A percentile compares a stretch with the other conserved stretches of the same genome.
Conservation (phyloP, 2,113 vertebrate species). For the Lipophrys pholis region DNA sequence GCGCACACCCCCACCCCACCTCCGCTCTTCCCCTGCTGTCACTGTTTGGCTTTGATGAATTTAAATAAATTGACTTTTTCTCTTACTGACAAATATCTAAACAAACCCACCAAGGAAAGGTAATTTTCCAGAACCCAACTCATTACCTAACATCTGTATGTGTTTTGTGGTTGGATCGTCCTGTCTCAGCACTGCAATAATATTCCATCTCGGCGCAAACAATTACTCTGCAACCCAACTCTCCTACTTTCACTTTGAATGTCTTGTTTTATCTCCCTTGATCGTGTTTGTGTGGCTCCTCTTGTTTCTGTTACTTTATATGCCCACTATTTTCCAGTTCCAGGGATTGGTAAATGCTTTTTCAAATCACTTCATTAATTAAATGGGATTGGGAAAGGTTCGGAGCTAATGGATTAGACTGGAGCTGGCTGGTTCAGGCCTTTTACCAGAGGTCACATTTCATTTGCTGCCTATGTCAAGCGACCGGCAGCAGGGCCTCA, state of each 20-base stretch:
- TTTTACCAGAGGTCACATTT: constrained; percentile 93
- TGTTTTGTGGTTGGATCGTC: constrained; percentile 63
- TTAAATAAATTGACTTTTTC: constrained; percentile 71
- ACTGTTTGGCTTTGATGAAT: constrained; percentile 75
- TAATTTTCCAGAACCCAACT: constrained; percentile 57
- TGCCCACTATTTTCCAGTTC: constrained; percentile 79
- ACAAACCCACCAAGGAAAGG: constrained; percentile 59
- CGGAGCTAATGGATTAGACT: constrained; percentile 87
- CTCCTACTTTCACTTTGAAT: constrained; percentile 33
- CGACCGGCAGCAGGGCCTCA: constrained; percentile 81
- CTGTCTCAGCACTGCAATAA: constrained; percentile 63
- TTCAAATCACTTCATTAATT: constrained; percentile 95
- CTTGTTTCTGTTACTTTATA: constrained; percentile 64
- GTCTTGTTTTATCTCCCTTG: constrained; percentile 1
- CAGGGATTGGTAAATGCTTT: constrained; percentile 85
- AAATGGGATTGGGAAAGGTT: constrained; percentile 91
- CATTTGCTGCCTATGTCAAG: constrained; percentile 93
- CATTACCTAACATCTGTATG: constrained; percentile 69
- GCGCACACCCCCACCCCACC: too few relatives aligned
- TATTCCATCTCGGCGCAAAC: constrained; percentile 55
- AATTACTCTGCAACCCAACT: constrained; percentile 49
- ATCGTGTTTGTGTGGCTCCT: constrained; percentile 20
- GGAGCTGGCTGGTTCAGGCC: constrained; percentile 86
- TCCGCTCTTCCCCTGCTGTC: constrained; percentile 56
- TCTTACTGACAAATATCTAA: constrained; percentile 71